Base-by-base conservation (phyloP, 2,113 vertebrate species). In the Panthera leo region DNA sequence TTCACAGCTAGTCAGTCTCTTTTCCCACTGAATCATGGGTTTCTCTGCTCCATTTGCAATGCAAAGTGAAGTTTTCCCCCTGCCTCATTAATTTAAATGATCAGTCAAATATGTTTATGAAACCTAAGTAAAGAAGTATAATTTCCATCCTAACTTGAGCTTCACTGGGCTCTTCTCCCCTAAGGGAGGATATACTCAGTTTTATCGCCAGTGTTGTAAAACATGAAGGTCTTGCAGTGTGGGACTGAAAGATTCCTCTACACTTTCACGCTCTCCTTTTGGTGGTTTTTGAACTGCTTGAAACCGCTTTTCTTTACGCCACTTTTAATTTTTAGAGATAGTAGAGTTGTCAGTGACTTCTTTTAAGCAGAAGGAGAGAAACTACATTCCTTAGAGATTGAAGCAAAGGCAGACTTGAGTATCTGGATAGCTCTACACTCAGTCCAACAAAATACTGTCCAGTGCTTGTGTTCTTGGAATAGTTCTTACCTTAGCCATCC, bases 31-130 rank as follows among this genome's bases (percentile, higher is more conserved):
- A 94, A 85, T 83, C 58, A 67, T 89, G 78, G 48, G 15, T 89
- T 83, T 91, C 51, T 93, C 51, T 96, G 95, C 53, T 95, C 82
- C 63, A 95, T 93, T 79, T 95, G 19, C 80, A 96, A 75, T 63
- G 55, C 36, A 89, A 80, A 97, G 53, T 86, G 16, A 97, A 63
- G 34, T 67, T 97, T 85, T 94, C 27, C 61, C 31, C 34, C 25
- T 70, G 93, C 78, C 63, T 98, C 85, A 51, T 97, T 95, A 89
- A 97, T 95, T 98, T 95, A 97, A 95, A 88, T 95, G 80, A 95
- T 96, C 75, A 82, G 67, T 85, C 76, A 97, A 94, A 94, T 97
- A 87, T 82, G 36, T 53, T 96, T 95, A 91, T 93, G 65, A 96
- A 68, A 89, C 85, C 76, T 91, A 93, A 96, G 76, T 71, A 93